Percentiles rank a stretch among this genome's conserved stretches.
These are phyloP conservation scores for Danio rerio DNA, from an alignment of 2,113 vertebrate species.

Conservation along the genomic window DNA sequence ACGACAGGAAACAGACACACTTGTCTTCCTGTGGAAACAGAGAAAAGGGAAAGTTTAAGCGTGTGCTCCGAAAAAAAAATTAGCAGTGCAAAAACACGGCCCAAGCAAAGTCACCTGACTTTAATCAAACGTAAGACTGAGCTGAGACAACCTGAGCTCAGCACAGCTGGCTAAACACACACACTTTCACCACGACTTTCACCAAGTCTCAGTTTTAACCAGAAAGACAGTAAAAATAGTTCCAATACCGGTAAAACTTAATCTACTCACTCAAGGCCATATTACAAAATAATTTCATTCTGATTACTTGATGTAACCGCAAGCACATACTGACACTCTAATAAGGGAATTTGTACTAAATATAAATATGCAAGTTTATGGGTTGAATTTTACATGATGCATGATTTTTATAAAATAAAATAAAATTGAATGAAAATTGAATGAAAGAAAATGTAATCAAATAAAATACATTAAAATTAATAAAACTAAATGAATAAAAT, in stretches of 20 bases:
- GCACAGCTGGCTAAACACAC: constrained; percentile 9
- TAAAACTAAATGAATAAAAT: too few relatives aligned
- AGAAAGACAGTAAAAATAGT: neutral
- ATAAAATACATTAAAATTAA: too few relatives aligned
- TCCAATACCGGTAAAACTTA: neutral
- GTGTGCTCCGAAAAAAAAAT: neutral
- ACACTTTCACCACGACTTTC: constrained; percentile 12
- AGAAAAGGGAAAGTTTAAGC: constrained; percentile 49
- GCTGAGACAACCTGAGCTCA: constrained; percentile 17
- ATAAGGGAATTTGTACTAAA: neutral
- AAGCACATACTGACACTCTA: neutral
- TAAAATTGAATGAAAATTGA: too few relatives aligned
- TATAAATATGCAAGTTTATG: neutral
- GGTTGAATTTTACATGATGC: too few relatives aligned
- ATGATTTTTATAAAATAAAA: too few relatives aligned
- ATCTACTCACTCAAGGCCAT: neutral
- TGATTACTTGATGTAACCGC: neutral
- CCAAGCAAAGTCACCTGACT: constrained; percentile 38
- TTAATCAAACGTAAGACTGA: constrained; percentile 28
- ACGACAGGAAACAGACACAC: constrained; percentile 54
- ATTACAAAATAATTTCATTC: neutral
- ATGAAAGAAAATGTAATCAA: too few relatives aligned
- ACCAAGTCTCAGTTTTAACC: constrained; percentile 5
- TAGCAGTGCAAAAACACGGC: neutral
- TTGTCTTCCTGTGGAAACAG: constrained; percentile 50